Percentiles rank a stretch among this genome's conserved stretches.
Conservation (phyloP, 2,888 invertebrate species). For the Cosmia pyralina region DNA sequence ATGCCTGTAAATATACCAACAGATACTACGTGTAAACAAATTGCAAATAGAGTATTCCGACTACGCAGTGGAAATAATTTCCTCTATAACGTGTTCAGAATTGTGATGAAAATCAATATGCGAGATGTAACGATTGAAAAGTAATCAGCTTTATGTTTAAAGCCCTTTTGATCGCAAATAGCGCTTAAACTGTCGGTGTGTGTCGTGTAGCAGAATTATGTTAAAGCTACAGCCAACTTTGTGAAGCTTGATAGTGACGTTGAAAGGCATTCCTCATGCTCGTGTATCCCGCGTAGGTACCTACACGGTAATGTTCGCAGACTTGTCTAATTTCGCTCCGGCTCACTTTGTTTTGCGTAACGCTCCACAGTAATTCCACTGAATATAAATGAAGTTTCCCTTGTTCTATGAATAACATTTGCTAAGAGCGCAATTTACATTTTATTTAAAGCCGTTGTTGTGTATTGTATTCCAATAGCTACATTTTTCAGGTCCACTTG, state of each 20-base stretch:
- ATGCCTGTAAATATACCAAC: conserved; percentile 48
- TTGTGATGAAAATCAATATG: conserved; percentile 36
- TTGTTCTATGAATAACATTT: conserved; percentile 86
- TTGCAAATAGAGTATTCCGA: conserved; percentile 41
- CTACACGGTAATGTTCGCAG: conserved; percentile 69
- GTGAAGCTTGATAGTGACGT: conserved; percentile 55
- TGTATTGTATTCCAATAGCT: conserved; percentile 71
- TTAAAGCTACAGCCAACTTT: conserved; percentile 64
- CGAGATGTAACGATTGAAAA: conserved; percentile 38
- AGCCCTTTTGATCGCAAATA: conserved; percentile 50
- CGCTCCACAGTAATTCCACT: conserved; percentile 79
- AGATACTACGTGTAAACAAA: conserved; percentile 42
- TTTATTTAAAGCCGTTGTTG: conserved; percentile 73
- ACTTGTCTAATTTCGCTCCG: conserved; percentile 74
- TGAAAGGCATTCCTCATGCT: conserved; percentile 63
- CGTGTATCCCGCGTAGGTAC: conserved; percentile 41
- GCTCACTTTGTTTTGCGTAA: conserved; percentile 77
- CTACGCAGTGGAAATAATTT: conserved; percentile 39
- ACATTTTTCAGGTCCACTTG: conserved; percentile 61
- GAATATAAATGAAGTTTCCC: conserved; percentile 85
- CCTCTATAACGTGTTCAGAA: conserved; percentile 41
- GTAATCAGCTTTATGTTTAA: conserved; percentile 34
- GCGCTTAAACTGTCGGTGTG: conserved; percentile 38
- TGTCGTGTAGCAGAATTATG: conserved; percentile 64
- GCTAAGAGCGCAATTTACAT: conserved; percentile 82